phyloP scores from a whole-genome alignment of 1,140 invertebrate genomes.

The Drosophila athabasca region DNA sequence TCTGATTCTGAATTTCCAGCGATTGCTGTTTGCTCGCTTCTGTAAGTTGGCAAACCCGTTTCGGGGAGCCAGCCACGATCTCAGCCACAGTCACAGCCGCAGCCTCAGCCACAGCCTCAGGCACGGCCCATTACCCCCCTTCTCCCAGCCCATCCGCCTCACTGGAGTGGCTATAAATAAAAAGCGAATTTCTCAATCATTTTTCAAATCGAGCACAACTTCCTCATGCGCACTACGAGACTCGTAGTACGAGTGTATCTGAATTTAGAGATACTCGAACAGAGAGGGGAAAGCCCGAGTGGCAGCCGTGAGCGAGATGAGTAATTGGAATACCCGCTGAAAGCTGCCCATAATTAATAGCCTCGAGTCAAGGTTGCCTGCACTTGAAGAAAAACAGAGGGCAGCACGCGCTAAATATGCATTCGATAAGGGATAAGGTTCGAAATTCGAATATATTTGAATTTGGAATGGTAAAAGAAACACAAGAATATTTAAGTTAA shows the following conservation, averaged over 20 bases:
- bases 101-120: too few species aligned
- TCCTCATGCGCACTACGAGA: conserved; percentile 44
- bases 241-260: background rate
- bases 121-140: too few species aligned
- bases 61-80: conserved; percentile 10
- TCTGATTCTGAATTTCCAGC: conserved; percentile 39
- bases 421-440: too few species aligned
- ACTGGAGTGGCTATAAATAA: conserved; percentile 24
- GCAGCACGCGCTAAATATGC: too few species aligned
- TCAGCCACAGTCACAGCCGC: too few species aligned
- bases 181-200: conserved; percentile 57
- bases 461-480: too few species aligned
- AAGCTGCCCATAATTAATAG: conserved; percentile 52
- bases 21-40: conserved; percentile 46
- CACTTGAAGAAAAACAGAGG: conserved; percentile 2
- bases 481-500: too few species aligned
- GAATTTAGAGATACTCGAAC: background rate
- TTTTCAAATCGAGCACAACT: conserved; percentile 44
- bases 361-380: conserved; percentile 34
- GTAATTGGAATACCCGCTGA: conserved; percentile 50
- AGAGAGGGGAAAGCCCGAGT: background rate
- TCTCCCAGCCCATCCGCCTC: background rate
- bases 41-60: conserved; percentile 58
- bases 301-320: conserved; percentile 22
- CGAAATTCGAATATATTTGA: too few species aligned